A percentile compares a stretch with the other conserved stretches of the same genome.
Evolutionary conservation across 1,140 invertebrate genomes (phyloP).

Genomic region (Drosophila pseudoananassae): DNA sequence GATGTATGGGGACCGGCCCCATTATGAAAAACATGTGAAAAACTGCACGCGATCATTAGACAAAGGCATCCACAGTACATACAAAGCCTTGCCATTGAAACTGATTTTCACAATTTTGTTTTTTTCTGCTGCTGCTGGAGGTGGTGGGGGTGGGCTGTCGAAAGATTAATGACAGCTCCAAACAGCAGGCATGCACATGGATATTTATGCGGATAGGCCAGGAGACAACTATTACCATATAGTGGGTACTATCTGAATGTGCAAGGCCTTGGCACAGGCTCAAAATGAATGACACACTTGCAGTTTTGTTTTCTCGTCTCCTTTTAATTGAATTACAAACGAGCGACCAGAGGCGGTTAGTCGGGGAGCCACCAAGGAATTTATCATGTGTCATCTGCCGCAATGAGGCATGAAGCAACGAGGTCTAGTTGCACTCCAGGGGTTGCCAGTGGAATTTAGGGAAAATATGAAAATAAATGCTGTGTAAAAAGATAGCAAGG

Average conservation of each 20-base stretch:
- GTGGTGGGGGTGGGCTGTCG: constrained; percentile 39
- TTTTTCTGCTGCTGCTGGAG: neutral
- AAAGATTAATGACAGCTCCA: constrained; percentile 78
- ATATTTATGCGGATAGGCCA: constrained; percentile 32
- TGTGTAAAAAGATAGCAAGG: neutral
- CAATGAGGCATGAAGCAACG: constrained; percentile 30
- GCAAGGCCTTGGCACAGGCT: constrained; percentile 49
- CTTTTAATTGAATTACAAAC: constrained; percentile 74
- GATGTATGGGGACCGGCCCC: constrained; percentile 67
- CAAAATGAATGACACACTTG: constrained; percentile 78
- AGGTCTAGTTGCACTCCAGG: constrained; percentile 38
- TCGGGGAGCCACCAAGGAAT: constrained; percentile 21
- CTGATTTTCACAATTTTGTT: constrained; percentile 54
- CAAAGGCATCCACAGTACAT: constrained; percentile 42
- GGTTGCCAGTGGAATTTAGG: constrained; percentile 5
- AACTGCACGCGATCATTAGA: constrained; percentile 81
- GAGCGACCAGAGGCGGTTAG: constrained; percentile 5
- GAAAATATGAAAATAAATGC: neutral
- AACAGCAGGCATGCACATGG: constrained; percentile 71
- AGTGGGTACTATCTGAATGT: neutral
- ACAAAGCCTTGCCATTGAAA: constrained; percentile 81
- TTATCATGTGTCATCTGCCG: constrained; percentile 56
- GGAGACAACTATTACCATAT: constrained; percentile 8
- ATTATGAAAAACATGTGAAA: constrained; percentile 71
- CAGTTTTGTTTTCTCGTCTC: constrained; percentile 60